These are phyloP conservation scores for Nibea albiflora DNA, from an alignment of 2,113 vertebrate species.

Conservation along the genomic window DNA sequence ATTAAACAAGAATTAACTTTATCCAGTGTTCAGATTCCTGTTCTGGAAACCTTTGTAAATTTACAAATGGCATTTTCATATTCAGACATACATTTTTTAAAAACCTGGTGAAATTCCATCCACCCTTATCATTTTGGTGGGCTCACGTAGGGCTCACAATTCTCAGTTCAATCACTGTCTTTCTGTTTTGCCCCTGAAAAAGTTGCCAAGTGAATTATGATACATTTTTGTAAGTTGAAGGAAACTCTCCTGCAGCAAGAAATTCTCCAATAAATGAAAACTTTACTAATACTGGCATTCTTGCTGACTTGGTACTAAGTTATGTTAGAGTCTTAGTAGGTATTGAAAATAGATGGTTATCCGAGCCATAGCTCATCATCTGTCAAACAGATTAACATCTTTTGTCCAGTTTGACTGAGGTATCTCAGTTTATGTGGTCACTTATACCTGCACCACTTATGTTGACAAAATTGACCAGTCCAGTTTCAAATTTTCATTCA, in stretches of 20 bases:
- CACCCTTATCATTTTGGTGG: too few relatives aligned
- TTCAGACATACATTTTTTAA: too few relatives aligned
- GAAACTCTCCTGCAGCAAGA: too few relatives aligned
- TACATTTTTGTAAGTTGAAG: not conserved
- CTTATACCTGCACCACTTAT: not conserved
- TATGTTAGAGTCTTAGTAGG: not conserved
- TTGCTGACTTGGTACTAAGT: not conserved
- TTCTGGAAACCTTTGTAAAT: too few relatives aligned
- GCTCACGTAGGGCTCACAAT: too few relatives aligned
- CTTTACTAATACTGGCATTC: not conserved
- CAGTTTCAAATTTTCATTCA: not conserved
- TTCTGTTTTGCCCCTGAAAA: not conserved
- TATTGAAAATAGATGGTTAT: constrained; percentile 2
- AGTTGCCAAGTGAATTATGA: not conserved
- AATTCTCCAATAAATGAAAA: not conserved
- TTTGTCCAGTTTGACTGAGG: not conserved
- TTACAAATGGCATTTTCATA: too few relatives aligned
- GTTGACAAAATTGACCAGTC: constrained; percentile 35
- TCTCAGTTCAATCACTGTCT: too few relatives aligned
- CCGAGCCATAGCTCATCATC: not conserved
- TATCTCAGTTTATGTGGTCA: not conserved
- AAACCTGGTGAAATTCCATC: too few relatives aligned
- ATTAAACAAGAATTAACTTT: too few relatives aligned
- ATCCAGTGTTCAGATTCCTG: too few relatives aligned
- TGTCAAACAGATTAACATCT: not conserved